Evolutionary conservation across 2,113 vertebrate species (phyloP).

Genomic region (Grallaria varia): DNA sequence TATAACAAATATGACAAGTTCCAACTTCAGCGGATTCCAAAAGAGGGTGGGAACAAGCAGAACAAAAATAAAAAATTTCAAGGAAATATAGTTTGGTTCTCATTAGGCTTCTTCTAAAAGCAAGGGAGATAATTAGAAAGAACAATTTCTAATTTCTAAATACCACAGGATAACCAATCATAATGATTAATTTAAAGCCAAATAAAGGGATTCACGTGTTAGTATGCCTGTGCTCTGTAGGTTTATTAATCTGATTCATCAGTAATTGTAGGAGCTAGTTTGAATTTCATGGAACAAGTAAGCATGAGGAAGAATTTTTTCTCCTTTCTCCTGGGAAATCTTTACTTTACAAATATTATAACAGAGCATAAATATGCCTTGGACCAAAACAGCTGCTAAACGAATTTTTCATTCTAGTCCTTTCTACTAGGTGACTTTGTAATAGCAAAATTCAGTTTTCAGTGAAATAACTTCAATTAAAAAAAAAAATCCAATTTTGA

Average conservation of each 20-base stretch:
- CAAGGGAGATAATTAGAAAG: not conserved
- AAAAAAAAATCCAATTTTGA: not conserved
- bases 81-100: not conserved
- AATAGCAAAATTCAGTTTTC: not conserved
- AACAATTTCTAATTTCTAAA: not conserved
- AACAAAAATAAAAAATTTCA: not conserved
- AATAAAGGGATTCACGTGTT: not conserved
- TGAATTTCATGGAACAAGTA: not conserved
- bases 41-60: not conserved
- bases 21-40: not conserved
- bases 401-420: not conserved
- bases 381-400: not conserved
- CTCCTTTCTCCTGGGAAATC: not conserved
- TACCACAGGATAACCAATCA: not conserved
- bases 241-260: not conserved
- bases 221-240: not conserved
- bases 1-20: not conserved
- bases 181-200: not conserved
- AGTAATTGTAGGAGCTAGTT: not conserved
- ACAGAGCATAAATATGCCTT: not conserved
- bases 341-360: not conserved
- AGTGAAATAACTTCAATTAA: not conserved
- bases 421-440: not conserved
- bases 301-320: not conserved
- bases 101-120: not conserved